Evolutionary conservation across 2,888 invertebrate genomes (phyloP).

Genomic region (Phasia obesa): DNA sequence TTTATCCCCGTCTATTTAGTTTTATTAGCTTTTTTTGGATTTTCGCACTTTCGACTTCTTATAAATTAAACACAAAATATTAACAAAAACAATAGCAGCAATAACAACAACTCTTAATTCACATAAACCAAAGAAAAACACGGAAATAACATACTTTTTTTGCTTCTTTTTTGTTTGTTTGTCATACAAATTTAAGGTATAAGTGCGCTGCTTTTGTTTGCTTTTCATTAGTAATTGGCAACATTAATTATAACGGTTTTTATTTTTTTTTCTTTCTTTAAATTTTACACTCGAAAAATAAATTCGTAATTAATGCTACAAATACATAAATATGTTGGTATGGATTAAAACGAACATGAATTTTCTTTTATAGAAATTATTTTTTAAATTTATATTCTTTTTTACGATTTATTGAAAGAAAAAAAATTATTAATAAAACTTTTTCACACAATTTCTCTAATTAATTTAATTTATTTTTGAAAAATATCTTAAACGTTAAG

Average conservation of each 20-base stretch:
- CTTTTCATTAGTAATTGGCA: slow-evolving; percentile 39
- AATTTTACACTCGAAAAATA: slow-evolving; percentile 14
- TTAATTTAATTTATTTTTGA: not conserved
- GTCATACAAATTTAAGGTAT: slow-evolving; percentile 2
- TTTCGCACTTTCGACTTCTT: slow-evolving; percentile 42
- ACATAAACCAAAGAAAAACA: slow-evolving; percentile 22
- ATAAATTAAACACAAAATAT: slow-evolving; percentile 27
- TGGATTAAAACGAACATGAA: not conserved
- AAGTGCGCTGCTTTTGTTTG: slow-evolving; percentile 15
- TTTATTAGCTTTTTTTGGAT: slow-evolving; percentile 32
- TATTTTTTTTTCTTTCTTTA: not conserved
- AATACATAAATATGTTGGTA: not conserved
- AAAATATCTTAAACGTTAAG: slow-evolving; percentile 1
- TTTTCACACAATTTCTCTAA: slow-evolving; percentile 23
- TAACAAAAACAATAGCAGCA: slow-evolving; percentile 12
- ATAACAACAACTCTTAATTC: slow-evolving; percentile 4
- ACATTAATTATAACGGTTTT: slow-evolving; percentile 47
- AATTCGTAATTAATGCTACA: not conserved
- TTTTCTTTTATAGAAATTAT: not conserved
- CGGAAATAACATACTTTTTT: slow-evolving; percentile 34
- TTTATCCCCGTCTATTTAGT: slow-evolving; percentile 37
- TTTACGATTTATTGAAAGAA: too few relatives aligned
- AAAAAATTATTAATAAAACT: not conserved
- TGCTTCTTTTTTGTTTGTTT: too few relatives aligned
- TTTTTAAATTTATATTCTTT: not conserved